Percentiles rank a stretch among this genome's conserved stretches.
Conservation (phyloP, 2,797 vertebrate genomes). For the Vipera latastei region DNA sequence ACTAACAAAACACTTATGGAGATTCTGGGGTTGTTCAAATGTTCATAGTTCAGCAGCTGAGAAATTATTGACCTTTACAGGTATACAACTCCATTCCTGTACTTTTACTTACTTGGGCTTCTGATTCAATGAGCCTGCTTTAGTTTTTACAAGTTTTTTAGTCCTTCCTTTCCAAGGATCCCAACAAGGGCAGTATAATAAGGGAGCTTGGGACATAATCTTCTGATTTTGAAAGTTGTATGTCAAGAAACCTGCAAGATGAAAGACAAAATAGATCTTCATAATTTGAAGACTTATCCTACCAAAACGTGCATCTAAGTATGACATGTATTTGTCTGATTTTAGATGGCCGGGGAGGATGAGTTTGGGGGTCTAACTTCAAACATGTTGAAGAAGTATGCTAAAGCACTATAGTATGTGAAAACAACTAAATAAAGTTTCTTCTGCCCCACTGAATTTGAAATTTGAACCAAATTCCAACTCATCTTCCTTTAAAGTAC, state of each 20-base stretch:
- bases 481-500: background rate
- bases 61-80: background rate
- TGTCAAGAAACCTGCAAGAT: background rate
- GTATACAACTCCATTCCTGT: background rate
- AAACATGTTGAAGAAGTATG: background rate
- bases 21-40: background rate
- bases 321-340: background rate
- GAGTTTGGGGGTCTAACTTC: background rate
- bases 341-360: background rate
- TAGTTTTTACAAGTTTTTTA: constrained; percentile 46
- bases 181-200: constrained; percentile 59
- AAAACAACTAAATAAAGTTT: background rate
- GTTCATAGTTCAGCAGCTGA: background rate
- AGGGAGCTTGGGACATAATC: constrained; percentile 45
- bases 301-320: background rate
- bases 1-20: background rate
- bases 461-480: background rate
- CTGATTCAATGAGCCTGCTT: background rate
- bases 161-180: constrained; percentile 56
- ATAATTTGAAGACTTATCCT: background rate
- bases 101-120: constrained; percentile 48
- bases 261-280: background rate
- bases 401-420: background rate
- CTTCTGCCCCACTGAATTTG: background rate
- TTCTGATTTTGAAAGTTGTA: background rate